Evolutionary conservation across 1,140 invertebrate genomes (phyloP).

Genomic region (Sitophilus oryzae): DNA sequence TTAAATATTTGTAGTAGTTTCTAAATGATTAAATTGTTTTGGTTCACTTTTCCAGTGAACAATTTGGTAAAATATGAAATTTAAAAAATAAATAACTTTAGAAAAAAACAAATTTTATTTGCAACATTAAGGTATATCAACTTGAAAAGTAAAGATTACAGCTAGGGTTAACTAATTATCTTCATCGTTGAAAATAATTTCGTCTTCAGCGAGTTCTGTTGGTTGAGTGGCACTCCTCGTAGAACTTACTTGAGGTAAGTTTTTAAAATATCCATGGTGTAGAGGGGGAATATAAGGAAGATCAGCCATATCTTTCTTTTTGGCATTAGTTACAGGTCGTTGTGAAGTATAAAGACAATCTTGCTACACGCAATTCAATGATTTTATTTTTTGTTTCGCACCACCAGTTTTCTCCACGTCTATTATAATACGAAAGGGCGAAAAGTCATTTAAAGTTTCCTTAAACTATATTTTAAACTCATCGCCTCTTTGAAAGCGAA

Average conservation of each 20-base stretch:
- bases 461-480: slow-evolving; percentile 2
- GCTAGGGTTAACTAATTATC: neutral
- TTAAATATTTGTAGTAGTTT: slow-evolving; percentile 6
- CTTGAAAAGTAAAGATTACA: neutral
- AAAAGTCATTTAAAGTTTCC: neutral
- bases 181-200: neutral
- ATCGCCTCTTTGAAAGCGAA: neutral
- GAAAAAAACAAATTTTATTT: neutral
- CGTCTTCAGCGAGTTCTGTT: neutral
- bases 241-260: slow-evolving; percentile 1
- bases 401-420: neutral
- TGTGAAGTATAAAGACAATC: neutral
- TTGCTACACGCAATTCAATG: neutral
- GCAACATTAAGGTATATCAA: neutral
- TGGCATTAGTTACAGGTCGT: too few species aligned
- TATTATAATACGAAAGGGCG: neutral
- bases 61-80: neutral
- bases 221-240: neutral
- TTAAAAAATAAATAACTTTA: neutral
- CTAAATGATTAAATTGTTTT: neutral
- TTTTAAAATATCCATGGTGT: neutral
- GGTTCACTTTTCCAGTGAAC: neutral
- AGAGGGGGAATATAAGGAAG: neutral
- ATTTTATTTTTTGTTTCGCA: neutral
- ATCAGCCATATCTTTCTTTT: slow-evolving; percentile 1